phyloP scores from a whole-genome alignment of 2,113 vertebrate species.

The Sturnira hondurensis region DNA sequence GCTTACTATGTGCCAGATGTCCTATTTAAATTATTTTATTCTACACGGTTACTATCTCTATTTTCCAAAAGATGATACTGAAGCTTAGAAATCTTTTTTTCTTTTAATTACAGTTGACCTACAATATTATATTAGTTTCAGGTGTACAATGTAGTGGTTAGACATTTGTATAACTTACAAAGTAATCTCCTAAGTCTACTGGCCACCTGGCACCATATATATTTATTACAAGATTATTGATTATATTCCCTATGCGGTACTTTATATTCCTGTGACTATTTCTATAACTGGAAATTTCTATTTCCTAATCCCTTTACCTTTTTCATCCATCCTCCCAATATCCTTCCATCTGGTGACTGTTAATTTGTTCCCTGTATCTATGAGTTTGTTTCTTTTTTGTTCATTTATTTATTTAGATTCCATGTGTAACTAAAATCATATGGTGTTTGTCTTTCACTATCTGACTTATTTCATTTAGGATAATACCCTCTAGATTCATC shows the following conservation, averaged over 20 bases:
- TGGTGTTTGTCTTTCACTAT: background rate
- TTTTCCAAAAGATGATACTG: background rate
- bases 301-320: background rate
- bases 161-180: background rate
- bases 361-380: background rate
- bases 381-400: background rate
- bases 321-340: background rate
- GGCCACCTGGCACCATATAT: background rate
- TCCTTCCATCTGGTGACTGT: background rate
- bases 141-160: background rate
- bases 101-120: background rate
- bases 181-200: background rate
- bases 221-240: background rate
- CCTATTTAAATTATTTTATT: background rate
- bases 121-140: background rate
- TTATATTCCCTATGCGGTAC: background rate
- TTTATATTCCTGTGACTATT: background rate
- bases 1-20: background rate
- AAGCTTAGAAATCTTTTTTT: background rate
- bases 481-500: background rate
- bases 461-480: background rate
- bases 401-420: background rate
- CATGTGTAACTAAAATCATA: background rate
- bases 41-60: background rate
- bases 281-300: background rate